These are phyloP conservation scores for Lobophora halterata DNA, from an alignment of 2,888 invertebrate genomes.

Conservation along the genomic window DNA sequence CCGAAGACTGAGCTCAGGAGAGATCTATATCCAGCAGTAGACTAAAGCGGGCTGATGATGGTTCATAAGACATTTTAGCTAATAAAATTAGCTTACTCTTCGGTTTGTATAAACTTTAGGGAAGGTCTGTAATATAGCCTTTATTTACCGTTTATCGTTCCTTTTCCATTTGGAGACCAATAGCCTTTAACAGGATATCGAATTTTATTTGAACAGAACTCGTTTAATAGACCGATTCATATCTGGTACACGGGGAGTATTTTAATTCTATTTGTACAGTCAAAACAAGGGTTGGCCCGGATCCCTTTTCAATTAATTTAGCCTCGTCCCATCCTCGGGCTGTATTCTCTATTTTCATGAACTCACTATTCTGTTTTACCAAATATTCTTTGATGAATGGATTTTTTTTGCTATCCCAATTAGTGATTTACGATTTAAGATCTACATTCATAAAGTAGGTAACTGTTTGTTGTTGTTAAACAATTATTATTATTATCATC, in stretches of 20 bases:
- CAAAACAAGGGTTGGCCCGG: conserved; percentile 62
- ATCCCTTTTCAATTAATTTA: conserved; percentile 70
- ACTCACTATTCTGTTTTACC: conserved; percentile 22
- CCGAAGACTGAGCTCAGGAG: too few relatives aligned
- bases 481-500: too few relatives aligned
- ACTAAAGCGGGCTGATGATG: too few relatives aligned
- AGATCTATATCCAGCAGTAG: too few relatives aligned
- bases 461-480: too few relatives aligned
- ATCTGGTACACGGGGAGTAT: conserved; percentile 55
- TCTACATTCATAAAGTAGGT: too few relatives aligned
- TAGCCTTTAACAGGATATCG: conserved; percentile 34
- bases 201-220: conserved; percentile 43
- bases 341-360: conserved; percentile 55
- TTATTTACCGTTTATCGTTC: background rate
- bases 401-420: too few relatives aligned
- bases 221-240: conserved; percentile 64
- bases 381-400: background rate
- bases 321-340: conserved; percentile 39
- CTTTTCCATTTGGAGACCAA: background rate
- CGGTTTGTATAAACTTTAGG: too few relatives aligned
- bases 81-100: too few relatives aligned
- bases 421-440: too few relatives aligned
- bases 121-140: background rate
- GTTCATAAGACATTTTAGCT: too few relatives aligned
- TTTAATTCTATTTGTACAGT: conserved; percentile 72